Conservation (phyloP, 2,797 vertebrate genomes). For the Sebastes nivosus region DNA sequence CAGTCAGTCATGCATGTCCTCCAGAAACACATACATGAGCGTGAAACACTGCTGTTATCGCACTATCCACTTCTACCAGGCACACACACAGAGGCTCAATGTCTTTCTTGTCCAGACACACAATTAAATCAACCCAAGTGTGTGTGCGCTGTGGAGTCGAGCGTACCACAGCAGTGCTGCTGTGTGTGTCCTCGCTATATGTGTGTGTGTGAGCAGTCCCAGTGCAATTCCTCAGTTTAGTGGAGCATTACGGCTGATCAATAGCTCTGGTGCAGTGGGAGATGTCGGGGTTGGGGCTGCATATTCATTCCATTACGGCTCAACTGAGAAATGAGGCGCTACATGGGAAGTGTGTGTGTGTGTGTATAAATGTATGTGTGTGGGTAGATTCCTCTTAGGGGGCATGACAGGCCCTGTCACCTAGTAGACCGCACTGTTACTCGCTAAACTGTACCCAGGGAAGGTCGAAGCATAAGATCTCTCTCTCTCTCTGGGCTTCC, state of each 20-base stretch:
- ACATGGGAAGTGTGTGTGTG: slow-evolving; percentile 1
- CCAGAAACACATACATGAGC: neutral
- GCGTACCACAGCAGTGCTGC: neutral
- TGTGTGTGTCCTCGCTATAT: slow-evolving; percentile 10
- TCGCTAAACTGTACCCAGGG: slow-evolving; percentile 8
- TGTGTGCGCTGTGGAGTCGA: neutral
- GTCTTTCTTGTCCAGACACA: neutral
- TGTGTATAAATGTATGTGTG: neutral
- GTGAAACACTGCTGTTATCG: neutral
- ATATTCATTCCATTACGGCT: slow-evolving; percentile 75
- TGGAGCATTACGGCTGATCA: slow-evolving; percentile 83
- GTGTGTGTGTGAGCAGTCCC: slow-evolving; percentile 60
- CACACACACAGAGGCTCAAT: neutral
- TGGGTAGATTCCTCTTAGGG: neutral
- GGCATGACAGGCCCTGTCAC: slow-evolving; percentile 36
- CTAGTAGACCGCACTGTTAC: slow-evolving; percentile 1
- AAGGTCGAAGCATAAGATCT: neutral
- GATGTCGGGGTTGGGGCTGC: slow-evolving; percentile 59
- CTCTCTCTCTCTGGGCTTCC: neutral
- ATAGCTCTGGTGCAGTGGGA: slow-evolving; percentile 77
- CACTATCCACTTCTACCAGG: neutral
- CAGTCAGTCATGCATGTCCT: neutral
- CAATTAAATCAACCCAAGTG: neutral
- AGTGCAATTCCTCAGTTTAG: slow-evolving; percentile 79
- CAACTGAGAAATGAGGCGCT: slow-evolving; percentile 56